Evolutionary conservation across 2,888 invertebrate genomes (phyloP), one percentile per base, ranked within the genome.

Genomic region (Linnaemya tessellans): DNA sequence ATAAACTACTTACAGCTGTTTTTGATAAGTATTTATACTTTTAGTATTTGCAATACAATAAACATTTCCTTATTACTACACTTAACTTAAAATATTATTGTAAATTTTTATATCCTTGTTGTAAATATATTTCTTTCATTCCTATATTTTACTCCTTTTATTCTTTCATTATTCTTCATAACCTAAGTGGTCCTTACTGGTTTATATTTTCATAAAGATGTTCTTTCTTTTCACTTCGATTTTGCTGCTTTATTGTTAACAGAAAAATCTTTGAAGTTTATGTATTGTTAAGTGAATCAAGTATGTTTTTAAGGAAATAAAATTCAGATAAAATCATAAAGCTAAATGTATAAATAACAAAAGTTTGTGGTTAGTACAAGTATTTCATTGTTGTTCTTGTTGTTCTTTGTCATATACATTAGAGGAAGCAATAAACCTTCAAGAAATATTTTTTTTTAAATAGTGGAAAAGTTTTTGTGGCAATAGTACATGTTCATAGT

Each of bases 31-130:
- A 62, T 60, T 41, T 51, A 60, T 70, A 68, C 51, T 58, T 56
- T 46, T 70, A 84, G 78, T 78, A 78, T 35, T 77, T 78, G 70
- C 67, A 46, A 78, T 56, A 84, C 73, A 84, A 81, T 81, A 78
- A 81, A 78, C 62, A 81, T 84, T 81, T 84, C 70, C 81, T 84
- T 84, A 81, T 81, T 81, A 78, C 81, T 46, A 58, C 73, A 84
- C 84, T 84, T 78, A 70, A 80, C 71, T 81, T 62, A 25, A 62
- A 68, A 56, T 74, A 70, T 74, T 81, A 81, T 79, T 81, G 64
- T 64, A 78, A 81, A 70, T 78, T 84, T 79, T 74, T 84, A 74
- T 80, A 78, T 74, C 41, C 73, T 78, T 81, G 25, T 75, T 64
- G 65, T 67, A 51, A 75, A 74, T 67, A 41, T 75, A 70, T 77